A percentile compares a stretch with the other conserved stretches of the same genome.
phyloP scores from a whole-genome alignment of 2,113 vertebrate species.

The Todiramphus chloris region DNA sequence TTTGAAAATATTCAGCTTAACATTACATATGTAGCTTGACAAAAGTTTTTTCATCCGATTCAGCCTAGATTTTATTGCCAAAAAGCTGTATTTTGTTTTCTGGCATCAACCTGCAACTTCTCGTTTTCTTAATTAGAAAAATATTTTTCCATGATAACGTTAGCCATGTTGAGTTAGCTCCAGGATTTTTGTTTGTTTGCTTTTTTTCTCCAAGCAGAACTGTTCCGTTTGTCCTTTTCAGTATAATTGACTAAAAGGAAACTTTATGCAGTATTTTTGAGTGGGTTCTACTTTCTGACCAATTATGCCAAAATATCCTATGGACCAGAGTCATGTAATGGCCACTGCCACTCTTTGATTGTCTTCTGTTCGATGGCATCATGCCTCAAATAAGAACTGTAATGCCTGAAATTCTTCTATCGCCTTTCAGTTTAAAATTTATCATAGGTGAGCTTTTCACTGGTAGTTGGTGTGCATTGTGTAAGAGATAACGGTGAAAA shows the following conservation, averaged over 20 bases:
- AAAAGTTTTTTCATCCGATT: not conserved
- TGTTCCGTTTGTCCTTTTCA: not conserved
- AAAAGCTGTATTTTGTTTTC: constrained; percentile 14
- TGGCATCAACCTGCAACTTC: constrained; percentile 11
- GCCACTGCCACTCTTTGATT: not conserved
- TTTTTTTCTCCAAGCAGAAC: not conserved
- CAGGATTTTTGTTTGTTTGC: constrained; percentile 1
- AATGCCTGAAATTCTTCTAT: not conserved
- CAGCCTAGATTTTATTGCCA: not conserved
- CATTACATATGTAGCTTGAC: not conserved
- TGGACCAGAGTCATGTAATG: not conserved
- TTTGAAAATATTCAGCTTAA: not conserved
- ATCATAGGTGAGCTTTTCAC: not conserved
- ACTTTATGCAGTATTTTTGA: not conserved
- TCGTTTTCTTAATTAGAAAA: constrained; percentile 64
- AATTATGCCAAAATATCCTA: not conserved
- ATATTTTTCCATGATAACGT: not conserved
- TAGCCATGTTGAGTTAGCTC: not conserved
- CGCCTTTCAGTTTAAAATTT: not conserved
- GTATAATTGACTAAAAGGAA: not conserved
- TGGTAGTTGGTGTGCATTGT: not conserved
- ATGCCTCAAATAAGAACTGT: not conserved
- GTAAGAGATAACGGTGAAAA: not conserved
- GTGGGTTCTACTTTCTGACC: not conserved
- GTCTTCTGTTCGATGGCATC: not conserved